These are phyloP conservation scores for Pollenia griseotomentosa DNA, from an alignment of 2,888 invertebrate species.

Conservation along the genomic window DNA sequence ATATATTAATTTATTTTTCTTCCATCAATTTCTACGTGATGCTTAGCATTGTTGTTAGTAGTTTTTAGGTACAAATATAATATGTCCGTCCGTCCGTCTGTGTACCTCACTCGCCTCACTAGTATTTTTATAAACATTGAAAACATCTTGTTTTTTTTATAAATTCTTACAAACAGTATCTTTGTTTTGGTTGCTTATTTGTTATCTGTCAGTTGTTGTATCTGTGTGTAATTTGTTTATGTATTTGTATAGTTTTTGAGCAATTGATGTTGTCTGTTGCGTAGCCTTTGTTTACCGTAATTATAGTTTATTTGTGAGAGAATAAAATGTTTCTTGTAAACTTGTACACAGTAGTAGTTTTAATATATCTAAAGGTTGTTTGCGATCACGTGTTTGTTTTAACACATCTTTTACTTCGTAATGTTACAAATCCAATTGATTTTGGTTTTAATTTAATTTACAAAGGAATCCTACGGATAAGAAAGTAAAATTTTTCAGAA, in stretches of 20 bases:
- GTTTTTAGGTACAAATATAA: conserved; percentile 27
- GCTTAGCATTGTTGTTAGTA: conserved; percentile 23
- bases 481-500: neutral
- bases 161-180: conserved; percentile 2
- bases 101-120: conserved; percentile 11
- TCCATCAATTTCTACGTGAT: conserved; percentile 9
- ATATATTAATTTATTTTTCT: neutral
- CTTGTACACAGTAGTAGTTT: neutral
- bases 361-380: neutral
- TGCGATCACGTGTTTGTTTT: conserved; percentile 35
- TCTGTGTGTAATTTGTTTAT: neutral
- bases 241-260: neutral
- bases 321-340: neutral
- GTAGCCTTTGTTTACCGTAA: conserved; percentile 50
- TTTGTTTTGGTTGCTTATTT: conserved; percentile 53
- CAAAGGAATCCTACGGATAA: neutral
- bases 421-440: conserved; percentile 14
- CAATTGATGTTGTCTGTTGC: conserved; percentile 30
- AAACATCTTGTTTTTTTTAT: conserved; percentile 2
- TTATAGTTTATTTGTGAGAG: conserved; percentile 30
- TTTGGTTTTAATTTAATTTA: neutral
- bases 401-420: conserved; percentile 24
- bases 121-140: conserved; percentile 27
- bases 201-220: conserved; percentile 57
- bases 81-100: conserved; percentile 34